Percentiles rank a stretch among this genome's conserved stretches.
phyloP scores from a whole-genome alignment of 2,888 invertebrate genomes.

The Parascotia fuliginaria region DNA sequence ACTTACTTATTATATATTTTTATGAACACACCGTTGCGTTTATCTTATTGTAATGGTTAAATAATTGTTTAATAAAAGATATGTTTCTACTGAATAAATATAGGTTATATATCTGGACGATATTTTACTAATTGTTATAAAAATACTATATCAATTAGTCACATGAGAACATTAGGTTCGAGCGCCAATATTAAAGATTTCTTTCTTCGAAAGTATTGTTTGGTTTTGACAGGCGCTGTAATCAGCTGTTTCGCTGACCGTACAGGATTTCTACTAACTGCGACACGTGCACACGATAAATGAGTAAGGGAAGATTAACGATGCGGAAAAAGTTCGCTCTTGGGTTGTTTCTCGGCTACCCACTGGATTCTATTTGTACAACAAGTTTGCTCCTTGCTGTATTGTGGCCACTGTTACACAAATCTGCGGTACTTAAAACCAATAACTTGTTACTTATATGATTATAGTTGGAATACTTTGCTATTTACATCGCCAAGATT shows the following conservation, averaged over 20 bases:
- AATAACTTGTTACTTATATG: neutral
- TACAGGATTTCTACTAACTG: constrained; percentile 56
- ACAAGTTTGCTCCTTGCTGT: constrained; percentile 36
- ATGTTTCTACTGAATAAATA: too few relatives aligned
- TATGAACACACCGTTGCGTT: too few relatives aligned
- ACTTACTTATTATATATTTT: too few relatives aligned
- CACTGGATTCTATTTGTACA: constrained; percentile 48
- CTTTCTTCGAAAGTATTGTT: constrained; percentile 22
- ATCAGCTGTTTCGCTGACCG: constrained; percentile 53
- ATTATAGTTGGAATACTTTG: too few relatives aligned
- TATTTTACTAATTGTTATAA: too few relatives aligned
- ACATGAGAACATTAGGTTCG: neutral
- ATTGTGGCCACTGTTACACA: constrained; percentile 2
- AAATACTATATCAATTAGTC: too few relatives aligned
- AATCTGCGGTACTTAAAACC: neutral
- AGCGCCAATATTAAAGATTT: constrained; percentile 10
- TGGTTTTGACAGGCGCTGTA: constrained; percentile 49
- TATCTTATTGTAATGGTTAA: too few relatives aligned
- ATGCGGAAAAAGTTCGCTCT: constrained; percentile 59
- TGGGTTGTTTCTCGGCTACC: constrained; percentile 48
- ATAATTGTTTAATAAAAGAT: too few relatives aligned
- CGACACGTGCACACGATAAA: constrained; percentile 64
- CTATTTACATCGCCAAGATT: too few relatives aligned
- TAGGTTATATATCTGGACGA: too few relatives aligned
- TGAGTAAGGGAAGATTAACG: constrained; percentile 68